Evolutionary conservation across 2,113 vertebrate genomes (phyloP), one percentile per base, ranked within the genome.

Genomic region (Megaptera novaeangliae): DNA sequence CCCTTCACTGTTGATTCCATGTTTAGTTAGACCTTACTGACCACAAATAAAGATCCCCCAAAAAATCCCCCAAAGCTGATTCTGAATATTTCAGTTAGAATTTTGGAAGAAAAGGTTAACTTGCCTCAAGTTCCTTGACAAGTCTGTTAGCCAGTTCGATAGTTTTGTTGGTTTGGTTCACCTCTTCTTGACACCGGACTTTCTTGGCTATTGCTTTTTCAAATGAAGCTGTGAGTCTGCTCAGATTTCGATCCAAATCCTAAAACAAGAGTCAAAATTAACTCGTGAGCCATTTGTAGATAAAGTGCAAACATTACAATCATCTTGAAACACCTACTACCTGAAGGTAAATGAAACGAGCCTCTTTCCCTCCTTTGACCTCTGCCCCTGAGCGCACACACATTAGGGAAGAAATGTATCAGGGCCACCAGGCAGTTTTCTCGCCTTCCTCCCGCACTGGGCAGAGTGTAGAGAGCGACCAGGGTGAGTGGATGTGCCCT

Each of bases 41-140:
- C 9, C 69, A 36, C 12, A 69, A 91, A 78, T 68, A 72, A 83
- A 39, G 34, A 74, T 27, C 39, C 39, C 39, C 39, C 3, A 39
- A 39, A n/a, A 69, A 63, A 72, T 34, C 1, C 1, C 14, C 31
- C 25, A 55, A 12, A 44, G 44, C 7, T 12, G 44, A 83, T 52
- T 63, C 55, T 5, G n/a, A 57, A 14, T 25, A 31, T 74, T 96
- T 90, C 20, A 57, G 44, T 34, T 74, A 91, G 12, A 94, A 84
- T 29, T 52, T 2, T 52, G 31, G 8, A 97, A 83, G 17, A 2
- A 97, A 96, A 97, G 39, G 18, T 31, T 36, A 63, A 98, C 98
- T 98, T 99, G 98, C 99, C 98, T 99, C 98, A 78, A 99, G 98
- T 96, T 99, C 98, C 95, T 97, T 98, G 93, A 99, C 98, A 20